These are phyloP conservation scores for Sericinus montela DNA, from an alignment of 2,888 invertebrate genomes.

Conservation along the genomic window DNA sequence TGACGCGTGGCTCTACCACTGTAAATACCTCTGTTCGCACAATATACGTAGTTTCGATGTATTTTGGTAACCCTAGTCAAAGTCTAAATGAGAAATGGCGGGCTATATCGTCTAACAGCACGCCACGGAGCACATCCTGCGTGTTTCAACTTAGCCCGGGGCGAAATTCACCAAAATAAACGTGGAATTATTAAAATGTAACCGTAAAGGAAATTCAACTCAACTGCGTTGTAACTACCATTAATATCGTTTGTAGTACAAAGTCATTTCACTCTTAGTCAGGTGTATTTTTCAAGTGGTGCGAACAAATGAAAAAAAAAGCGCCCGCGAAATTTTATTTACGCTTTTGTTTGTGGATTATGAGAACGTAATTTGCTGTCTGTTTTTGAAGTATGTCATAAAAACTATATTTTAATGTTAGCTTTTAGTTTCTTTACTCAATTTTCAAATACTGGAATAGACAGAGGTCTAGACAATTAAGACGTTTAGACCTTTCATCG, in stretches of 20 bases:
- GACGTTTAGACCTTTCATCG: too few relatives aligned
- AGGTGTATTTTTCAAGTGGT: slow-evolving; percentile 13
- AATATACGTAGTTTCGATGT: too few relatives aligned
- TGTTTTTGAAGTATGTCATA: too few relatives aligned
- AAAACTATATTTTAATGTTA: too few relatives aligned
- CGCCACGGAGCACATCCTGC: slow-evolving; percentile 3
- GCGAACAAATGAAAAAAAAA: slow-evolving; percentile 7
- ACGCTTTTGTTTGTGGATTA: slow-evolving; percentile 3
- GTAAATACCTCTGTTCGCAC: too few relatives aligned
- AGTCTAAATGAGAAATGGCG: slow-evolving; percentile 9
- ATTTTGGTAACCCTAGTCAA: background rate
- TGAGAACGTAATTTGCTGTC: slow-evolving; percentile 1
- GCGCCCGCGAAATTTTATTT: slow-evolving; percentile 1
- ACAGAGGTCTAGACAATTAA: too few relatives aligned
- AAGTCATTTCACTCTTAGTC: background rate
- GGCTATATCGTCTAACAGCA: background rate
- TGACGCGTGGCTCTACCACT: too few relatives aligned
- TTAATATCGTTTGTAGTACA: background rate
- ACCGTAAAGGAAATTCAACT: background rate
- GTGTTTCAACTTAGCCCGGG: slow-evolving; percentile 4
- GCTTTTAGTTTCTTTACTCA: too few relatives aligned
- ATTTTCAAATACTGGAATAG: too few relatives aligned
- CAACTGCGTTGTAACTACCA: background rate
- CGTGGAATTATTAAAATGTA: slow-evolving; percentile 9
- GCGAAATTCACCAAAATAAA: slow-evolving; percentile 9